Percentiles rank a stretch among this genome's conserved stretches.
These are phyloP conservation scores for Mylabris sibirica DNA, from an alignment of 2,888 invertebrate species.

Conservation along the genomic window DNA sequence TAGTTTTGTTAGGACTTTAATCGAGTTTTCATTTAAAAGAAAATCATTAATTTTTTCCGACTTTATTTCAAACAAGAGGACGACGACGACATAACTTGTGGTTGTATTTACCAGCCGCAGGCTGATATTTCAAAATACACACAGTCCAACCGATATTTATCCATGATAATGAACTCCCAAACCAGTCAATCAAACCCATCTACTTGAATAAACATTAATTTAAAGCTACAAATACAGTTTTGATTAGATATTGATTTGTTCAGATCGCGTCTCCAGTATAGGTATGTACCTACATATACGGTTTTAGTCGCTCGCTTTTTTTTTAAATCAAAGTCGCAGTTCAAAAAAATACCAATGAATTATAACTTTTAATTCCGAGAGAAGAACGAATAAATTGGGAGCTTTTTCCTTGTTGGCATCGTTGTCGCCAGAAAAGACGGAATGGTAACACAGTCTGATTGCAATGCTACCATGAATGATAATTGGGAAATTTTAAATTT, in stretches of 20 bases:
- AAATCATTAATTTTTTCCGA: background rate
- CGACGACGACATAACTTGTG: background rate
- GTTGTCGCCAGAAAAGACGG: background rate
- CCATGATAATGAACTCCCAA: slow-evolving; percentile 50
- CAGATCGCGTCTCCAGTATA: slow-evolving; percentile 25
- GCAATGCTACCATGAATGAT: slow-evolving; percentile 49
- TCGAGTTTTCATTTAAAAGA: background rate
- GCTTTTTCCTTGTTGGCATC: slow-evolving; percentile 35
- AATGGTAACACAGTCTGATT: slow-evolving; percentile 42
- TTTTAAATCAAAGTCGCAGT: slow-evolving; percentile 38
- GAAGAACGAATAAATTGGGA: slow-evolving; percentile 40
- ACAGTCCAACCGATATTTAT: slow-evolving; percentile 49
- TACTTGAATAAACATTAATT: slow-evolving; percentile 53
- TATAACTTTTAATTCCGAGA: slow-evolving; percentile 45
- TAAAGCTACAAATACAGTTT: slow-evolving; percentile 51
- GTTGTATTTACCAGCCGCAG: background rate
- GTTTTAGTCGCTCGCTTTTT: no score
- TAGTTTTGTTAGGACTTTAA: background rate
- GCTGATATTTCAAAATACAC: slow-evolving; percentile 30
- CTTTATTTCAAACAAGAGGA: background rate
- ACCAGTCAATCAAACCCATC: slow-evolving; percentile 51
- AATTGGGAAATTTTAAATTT: slow-evolving; percentile 50
- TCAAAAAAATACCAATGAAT: slow-evolving; percentile 41
- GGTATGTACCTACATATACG: no score
- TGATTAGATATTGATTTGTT: slow-evolving; percentile 52